These are phyloP conservation scores for Limnephilus auricula DNA, from an alignment of 2,888 invertebrate genomes.

Conservation along the genomic window DNA sequence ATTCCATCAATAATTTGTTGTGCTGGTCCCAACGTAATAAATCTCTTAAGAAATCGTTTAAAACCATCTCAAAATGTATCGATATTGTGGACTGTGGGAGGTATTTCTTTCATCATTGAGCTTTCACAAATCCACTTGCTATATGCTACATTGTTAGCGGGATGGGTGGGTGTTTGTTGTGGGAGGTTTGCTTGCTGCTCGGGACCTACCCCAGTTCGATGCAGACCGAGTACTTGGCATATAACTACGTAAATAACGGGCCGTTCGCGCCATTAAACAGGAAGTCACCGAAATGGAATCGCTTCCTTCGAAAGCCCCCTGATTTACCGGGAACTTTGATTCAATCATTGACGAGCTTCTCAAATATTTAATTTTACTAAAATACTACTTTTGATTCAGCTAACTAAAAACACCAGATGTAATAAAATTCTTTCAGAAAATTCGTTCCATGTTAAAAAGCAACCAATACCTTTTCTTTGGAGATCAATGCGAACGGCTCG, in stretches of 20 bases:
- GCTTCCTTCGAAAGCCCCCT: constrained; percentile 55
- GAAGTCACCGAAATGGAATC: constrained; percentile 59
- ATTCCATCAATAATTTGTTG: too few relatives aligned
- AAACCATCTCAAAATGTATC: too few relatives aligned
- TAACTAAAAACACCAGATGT: background rate
- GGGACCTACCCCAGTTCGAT: constrained; percentile 25
- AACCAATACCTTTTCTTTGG: background rate
- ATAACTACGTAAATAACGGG: constrained; percentile 63
- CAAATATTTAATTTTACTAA: constrained; percentile 4
- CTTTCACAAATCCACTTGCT: background rate
- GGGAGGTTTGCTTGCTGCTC: background rate
- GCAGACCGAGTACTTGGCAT: constrained; percentile 41
- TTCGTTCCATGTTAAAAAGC: background rate
- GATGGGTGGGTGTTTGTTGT: background rate
- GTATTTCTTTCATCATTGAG: background rate
- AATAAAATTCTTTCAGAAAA: background rate
- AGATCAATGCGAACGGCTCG: background rate
- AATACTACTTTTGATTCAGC: background rate
- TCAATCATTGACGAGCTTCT: constrained; percentile 29
- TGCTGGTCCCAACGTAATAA: too few relatives aligned
- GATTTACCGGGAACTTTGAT: constrained; percentile 53
- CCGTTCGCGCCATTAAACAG: constrained; percentile 65
- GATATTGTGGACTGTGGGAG: background rate
- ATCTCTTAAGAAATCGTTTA: too few relatives aligned
- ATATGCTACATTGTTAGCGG: background rate